Evolutionary conservation across 2,113 vertebrate genomes (phyloP).

Genomic region (Strix aluco): DNA sequence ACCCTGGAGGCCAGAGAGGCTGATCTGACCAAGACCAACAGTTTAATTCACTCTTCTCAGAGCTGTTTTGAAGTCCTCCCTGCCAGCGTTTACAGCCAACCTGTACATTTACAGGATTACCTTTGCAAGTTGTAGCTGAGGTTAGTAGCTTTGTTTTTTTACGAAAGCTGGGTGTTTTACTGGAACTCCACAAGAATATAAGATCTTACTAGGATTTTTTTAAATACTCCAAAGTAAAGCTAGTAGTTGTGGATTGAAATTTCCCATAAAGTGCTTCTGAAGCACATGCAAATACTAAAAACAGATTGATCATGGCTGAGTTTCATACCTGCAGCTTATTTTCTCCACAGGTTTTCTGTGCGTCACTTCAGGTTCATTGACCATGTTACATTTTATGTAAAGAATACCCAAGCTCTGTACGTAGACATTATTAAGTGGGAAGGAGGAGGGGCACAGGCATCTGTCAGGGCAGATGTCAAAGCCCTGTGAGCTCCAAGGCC

Average conservation of each 20-base stretch:
- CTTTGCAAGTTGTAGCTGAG: background rate
- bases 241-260: background rate
- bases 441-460: accelerated
- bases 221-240: background rate
- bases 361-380: background rate
- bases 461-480: background rate
- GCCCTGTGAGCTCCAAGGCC: background rate
- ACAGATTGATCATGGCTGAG: background rate
- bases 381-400: background rate
- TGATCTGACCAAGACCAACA: background rate
- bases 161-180: background rate
- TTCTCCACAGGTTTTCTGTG: background rate
- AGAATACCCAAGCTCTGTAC: background rate
- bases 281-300: background rate
- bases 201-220: background rate
- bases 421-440: background rate
- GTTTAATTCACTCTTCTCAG: background rate
- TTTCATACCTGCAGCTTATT: background rate
- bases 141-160: background rate
- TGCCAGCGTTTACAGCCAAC: background rate
- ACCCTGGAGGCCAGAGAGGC: background rate
- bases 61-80: background rate
- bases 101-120: background rate
- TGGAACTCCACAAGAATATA: background rate
- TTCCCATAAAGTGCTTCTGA: background rate